Evolutionary conservation across 2,113 vertebrate genomes (phyloP).

Genomic region (Oncorhynchus keta): DNA sequence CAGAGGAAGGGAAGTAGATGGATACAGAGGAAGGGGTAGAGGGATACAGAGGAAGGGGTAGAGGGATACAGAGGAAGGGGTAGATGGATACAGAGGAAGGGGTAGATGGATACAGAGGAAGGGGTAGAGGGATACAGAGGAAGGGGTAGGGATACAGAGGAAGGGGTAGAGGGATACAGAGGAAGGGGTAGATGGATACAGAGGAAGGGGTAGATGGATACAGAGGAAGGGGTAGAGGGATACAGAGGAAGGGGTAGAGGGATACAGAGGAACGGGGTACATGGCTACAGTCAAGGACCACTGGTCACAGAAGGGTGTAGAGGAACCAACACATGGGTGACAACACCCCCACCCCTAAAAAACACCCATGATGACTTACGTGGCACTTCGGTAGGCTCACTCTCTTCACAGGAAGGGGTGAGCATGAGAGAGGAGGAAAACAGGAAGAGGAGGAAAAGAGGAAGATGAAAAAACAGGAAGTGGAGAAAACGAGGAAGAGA

Average conservation of each 20-base stretch:
- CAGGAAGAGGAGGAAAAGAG: neutral
- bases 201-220: too few relatives aligned
- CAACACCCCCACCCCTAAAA: neutral
- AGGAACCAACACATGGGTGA: neutral
- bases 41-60: too few relatives aligned
- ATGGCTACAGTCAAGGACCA: neutral
- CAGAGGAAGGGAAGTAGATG: too few relatives aligned
- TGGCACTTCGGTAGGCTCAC: slow-evolving; percentile 66
- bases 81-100: too few relatives aligned
- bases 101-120: too few relatives aligned
- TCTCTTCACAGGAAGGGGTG: slow-evolving; percentile 68
- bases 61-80: too few relatives aligned
- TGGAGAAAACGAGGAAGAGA: neutral
- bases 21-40: too few relatives aligned
- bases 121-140: too few relatives aligned
- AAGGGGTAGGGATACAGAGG: too few relatives aligned
- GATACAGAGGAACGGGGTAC: neutral
- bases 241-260: too few relatives aligned
- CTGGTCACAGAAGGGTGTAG: neutral
- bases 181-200: too few relatives aligned
- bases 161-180: accelerated
- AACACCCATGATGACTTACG: slow-evolving; percentile 68
- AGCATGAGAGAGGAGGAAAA: slow-evolving; percentile 18
- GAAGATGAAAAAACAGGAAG: slow-evolving; percentile 5
- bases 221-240: accelerated